Evolutionary conservation across 2,888 invertebrate species (phyloP), one percentile per base, ranked within the genome.

Genomic region (Alentia gelatinosa): DNA sequence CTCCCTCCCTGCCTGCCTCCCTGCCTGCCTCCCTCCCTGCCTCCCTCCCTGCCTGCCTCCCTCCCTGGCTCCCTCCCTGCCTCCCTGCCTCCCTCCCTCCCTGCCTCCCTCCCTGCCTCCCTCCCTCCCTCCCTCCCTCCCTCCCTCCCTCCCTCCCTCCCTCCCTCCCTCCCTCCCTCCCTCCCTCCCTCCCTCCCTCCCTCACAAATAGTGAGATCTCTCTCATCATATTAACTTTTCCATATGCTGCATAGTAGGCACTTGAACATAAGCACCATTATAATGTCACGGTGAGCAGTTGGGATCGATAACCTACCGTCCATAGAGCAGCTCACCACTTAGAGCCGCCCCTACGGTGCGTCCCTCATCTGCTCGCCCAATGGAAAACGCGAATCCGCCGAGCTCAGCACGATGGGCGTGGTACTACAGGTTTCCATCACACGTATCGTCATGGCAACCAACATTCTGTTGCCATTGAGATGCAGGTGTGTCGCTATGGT

Each of bases 401-500:
- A 19, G n/a, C n/a, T n/a, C n/a, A n/a, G n/a, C n/a, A n/a, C n/a
- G n/a, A n/a, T n/a, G 63, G n/a, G 5, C 15, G 63, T n/a, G 12
- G 63, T 15, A n/a, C 9, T 4, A n/a, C 15, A n/a, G n/a, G 63
- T 63, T n/a, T 63, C n/a, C 4, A 15, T 63, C 4, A n/a, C 4
- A 63, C 19, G 4, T n/a, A n/a, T 63, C 15, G 63, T 63, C 63
- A n/a, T 63, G 68, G 68, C 26, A 68, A 68, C 68, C 68, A 26
- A 12, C 56, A 19, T n/a, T 56, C 5, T 56, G 56, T 19, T 30
- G 68, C 26, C 68, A 68, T 68, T 68, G 68, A 26, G 68, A 19
- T 19, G 68, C 68, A 68, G 68, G 33, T 68, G 68, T 68, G 68
- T 68, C 33, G 68, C 68, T 30, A 68, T 68, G 68, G 68, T 68